phyloP scores from a whole-genome alignment of 2,797 vertebrate genomes.

The Peromyscus melanophrys region DNA sequence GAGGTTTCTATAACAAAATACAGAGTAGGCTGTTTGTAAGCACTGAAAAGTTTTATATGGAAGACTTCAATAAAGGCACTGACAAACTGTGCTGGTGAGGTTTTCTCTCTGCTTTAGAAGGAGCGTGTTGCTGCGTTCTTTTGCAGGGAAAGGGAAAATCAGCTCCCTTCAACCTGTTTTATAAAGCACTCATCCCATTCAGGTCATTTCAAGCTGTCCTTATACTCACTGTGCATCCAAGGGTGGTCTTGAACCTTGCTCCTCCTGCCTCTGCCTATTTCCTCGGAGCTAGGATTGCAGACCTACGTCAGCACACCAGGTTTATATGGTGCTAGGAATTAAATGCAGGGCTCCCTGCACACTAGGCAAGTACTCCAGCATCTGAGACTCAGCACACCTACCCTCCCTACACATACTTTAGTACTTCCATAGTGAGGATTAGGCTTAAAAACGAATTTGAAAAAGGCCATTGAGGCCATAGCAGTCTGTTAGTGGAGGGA shows the following conservation, averaged over 20 bases:
- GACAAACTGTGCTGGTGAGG: neutral
- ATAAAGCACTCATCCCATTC: neutral
- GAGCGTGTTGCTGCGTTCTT: neutral
- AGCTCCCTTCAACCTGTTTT: neutral
- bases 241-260: neutral
- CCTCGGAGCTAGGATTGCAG: neutral
- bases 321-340: neutral
- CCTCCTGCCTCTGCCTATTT: neutral
- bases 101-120: neutral
- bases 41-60: neutral
- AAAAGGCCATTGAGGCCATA: neutral
- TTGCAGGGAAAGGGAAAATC: neutral
- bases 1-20: neutral
- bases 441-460: neutral
- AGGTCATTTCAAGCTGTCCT: neutral
- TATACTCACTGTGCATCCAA: neutral
- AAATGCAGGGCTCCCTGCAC: neutral
- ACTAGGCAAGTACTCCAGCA: neutral
- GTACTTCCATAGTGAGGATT: too few species aligned
- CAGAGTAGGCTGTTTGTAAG: neutral
- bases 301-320: fast-evolving
- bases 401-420: neutral
- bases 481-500: neutral
- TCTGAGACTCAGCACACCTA: neutral
- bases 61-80: neutral